Conservation (phyloP, 2,113 vertebrate genomes). For the Carlito syrichta region DNA sequence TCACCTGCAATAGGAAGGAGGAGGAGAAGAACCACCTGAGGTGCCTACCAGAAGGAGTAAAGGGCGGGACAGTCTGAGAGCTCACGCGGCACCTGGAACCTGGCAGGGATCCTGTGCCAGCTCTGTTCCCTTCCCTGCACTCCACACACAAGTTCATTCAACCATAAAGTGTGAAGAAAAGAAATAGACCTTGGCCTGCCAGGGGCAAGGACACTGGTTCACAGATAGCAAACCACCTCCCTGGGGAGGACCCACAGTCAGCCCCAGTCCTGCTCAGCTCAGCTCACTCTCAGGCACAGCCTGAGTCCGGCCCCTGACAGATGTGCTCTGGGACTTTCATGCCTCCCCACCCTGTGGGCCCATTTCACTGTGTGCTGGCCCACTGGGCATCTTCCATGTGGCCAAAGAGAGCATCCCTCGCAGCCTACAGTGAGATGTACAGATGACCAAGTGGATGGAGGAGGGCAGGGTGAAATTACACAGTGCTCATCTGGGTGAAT, state of each 20-base stretch:
- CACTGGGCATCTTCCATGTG: neutral
- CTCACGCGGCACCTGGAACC: neutral
- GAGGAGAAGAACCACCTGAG: neutral
- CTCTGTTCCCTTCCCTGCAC: neutral
- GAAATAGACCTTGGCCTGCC: neutral
- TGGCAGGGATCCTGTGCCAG: neutral
- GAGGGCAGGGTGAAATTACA: neutral
- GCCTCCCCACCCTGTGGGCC: neutral
- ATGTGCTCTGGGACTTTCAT: neutral
- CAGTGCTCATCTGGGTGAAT: neutral
- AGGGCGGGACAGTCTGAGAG: neutral
- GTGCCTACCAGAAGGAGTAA: neutral
- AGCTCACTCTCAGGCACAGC: neutral
- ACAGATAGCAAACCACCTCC: neutral
- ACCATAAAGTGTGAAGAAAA: neutral
- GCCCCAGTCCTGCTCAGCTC: neutral
- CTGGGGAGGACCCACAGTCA: neutral
- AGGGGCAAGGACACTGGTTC: neutral
- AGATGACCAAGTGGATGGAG: neutral
- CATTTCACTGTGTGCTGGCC: neutral
- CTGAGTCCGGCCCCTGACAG: rapidly evolving
- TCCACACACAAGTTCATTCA: neutral
- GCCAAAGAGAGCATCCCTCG: neutral
- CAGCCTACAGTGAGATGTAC: neutral
- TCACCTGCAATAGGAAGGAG: neutral